Percentiles rank a stretch among this genome's conserved stretches.
Evolutionary conservation across 2,888 invertebrate genomes (phyloP).

Genomic region (Nephrotoma appendiculata): DNA sequence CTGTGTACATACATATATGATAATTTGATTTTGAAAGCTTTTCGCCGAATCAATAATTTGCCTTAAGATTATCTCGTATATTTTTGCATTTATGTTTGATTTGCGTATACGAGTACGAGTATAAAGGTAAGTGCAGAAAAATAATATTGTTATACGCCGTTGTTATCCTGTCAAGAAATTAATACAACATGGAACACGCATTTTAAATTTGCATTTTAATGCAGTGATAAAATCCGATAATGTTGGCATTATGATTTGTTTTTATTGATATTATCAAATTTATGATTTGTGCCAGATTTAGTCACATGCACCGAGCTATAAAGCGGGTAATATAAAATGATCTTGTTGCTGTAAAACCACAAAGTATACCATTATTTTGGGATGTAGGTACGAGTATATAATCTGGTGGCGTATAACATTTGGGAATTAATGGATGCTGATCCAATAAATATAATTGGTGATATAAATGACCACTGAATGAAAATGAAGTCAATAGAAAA

Average conservation of each 20-base stretch:
- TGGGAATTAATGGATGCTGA: neutral
- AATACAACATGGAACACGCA: neutral
- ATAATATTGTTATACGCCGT: neutral
- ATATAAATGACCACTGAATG: neutral
- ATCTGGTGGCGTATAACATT: neutral
- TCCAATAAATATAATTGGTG: neutral
- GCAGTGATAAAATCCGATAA: neutral
- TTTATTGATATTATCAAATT: neutral
- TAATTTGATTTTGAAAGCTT: neutral
- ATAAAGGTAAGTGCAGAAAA: neutral
- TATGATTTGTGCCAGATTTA: neutral
- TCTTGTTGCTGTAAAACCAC: too few species aligned
- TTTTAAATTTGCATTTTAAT: neutral
- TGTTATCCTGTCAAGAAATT: neutral
- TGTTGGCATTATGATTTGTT: neutral
- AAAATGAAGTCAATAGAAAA: neutral
- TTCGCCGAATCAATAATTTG: neutral
- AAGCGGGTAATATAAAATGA: too few species aligned
- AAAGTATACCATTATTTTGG: neutral
- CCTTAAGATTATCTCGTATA: neutral
- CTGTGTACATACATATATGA: neutral
- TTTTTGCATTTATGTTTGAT: neutral
- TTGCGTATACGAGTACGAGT: too few species aligned
- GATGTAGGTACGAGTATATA: neutral
- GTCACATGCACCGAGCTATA: neutral